Percentiles rank a stretch among this genome's conserved stretches.
phyloP scores from a whole-genome alignment of 2,797 vertebrate species.

The Hypotaenidia philippensis region DNA sequence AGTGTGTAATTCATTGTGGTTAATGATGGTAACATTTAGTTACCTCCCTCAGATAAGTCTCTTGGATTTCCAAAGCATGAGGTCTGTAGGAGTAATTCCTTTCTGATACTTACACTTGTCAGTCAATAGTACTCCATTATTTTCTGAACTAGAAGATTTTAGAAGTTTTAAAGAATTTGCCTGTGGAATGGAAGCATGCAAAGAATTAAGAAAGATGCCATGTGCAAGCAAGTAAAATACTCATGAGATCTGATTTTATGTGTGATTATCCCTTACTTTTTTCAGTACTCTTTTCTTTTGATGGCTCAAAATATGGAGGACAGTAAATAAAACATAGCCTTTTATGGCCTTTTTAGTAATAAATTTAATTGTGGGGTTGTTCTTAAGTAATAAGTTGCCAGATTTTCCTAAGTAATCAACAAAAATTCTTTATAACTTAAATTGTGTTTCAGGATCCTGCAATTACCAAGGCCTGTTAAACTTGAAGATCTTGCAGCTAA shows the following conservation, averaged over 20 bases:
- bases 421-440: background rate
- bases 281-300: background rate
- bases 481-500: constrained; percentile 92
- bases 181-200: background rate
- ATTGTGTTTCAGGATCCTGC: constrained; percentile 88
- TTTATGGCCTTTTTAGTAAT: background rate
- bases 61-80: background rate
- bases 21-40: background rate
- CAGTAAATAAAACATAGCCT: background rate
- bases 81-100: background rate
- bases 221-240: background rate
- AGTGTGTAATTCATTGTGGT: background rate
- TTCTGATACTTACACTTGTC: background rate
- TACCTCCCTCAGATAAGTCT: background rate
- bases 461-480: constrained; percentile 92
- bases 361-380: background rate
- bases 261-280: background rate
- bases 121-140: background rate
- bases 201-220: background rate
- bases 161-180: background rate
- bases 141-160: background rate
- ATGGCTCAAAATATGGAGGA: background rate
- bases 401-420: background rate
- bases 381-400: background rate
- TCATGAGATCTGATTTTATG: background rate